Evolutionary conservation across 2,113 vertebrate species (phyloP).

Genomic region (Pseudorhombus dupliciocellatus): DNA sequence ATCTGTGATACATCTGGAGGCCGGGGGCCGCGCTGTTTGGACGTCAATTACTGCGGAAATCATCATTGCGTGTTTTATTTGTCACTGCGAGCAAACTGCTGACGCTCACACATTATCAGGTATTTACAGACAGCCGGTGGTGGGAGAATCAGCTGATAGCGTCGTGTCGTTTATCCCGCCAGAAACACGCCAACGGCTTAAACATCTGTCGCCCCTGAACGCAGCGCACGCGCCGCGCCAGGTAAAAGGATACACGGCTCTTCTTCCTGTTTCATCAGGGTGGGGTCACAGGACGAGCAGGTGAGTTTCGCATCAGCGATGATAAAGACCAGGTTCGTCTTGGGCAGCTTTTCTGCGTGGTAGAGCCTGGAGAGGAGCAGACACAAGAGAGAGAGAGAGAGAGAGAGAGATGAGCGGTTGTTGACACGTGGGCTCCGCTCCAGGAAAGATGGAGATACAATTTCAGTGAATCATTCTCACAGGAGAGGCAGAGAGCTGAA

Average conservation of each 20-base stretch:
- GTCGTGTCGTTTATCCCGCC: conserved; percentile 9
- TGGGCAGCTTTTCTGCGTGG: conserved; percentile 91
- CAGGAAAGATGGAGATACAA: conserved; percentile 49
- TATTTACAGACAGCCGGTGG: neutral
- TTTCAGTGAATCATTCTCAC: conserved; percentile 38
- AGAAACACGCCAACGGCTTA: neutral
- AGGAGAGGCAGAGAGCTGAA: conserved; percentile 32
- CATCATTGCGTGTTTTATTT: neutral
- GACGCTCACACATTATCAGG: neutral
- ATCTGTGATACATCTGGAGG: conserved; percentile 54
- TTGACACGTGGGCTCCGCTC: conserved; percentile 42
- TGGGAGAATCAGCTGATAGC: neutral
- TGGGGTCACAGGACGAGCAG: conserved; percentile 85
- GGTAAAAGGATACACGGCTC: conserved; percentile 92
- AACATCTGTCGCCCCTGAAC: conserved; percentile 34
- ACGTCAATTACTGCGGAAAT: conserved; percentile 18
- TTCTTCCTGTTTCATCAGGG: conserved; percentile 88
- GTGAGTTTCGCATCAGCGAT: conserved; percentile 88
- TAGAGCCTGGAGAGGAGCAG: conserved; percentile 84
- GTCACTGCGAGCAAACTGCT: neutral
- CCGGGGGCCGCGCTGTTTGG: too few species aligned
- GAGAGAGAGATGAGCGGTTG: conserved; percentile 44
- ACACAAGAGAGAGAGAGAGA: conserved; percentile 14
- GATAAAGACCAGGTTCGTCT: conserved; percentile 95
- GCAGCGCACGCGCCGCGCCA: neutral